These are phyloP conservation scores for Diadromus collaris DNA, from an alignment of 2,888 invertebrate species.

Conservation along the genomic window DNA sequence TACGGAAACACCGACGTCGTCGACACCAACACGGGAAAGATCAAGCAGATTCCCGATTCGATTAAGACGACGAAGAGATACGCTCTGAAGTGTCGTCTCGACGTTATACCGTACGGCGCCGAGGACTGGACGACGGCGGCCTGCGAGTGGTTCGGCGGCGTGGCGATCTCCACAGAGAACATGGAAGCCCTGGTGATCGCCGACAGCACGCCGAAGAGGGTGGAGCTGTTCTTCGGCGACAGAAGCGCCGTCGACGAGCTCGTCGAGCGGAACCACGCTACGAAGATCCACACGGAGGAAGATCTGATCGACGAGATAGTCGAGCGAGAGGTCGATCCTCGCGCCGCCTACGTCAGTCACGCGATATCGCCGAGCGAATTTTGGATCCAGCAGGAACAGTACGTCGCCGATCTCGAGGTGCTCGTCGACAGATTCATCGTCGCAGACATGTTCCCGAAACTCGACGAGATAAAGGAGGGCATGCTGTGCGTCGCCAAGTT, in stretches of 20 bases:
- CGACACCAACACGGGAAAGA: constrained; percentile 83
- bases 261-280: constrained; percentile 69
- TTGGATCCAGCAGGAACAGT: constrained; percentile 87
- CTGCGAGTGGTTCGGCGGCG: constrained; percentile 81
- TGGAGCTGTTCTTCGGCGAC: constrained; percentile 78
- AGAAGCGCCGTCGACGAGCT: constrained; percentile 72
- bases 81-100: constrained; percentile 85
- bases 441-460: constrained; percentile 81
- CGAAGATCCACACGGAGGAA: constrained; percentile 66
- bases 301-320: constrained; percentile 71
- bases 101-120: constrained; percentile 84
- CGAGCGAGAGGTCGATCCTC: constrained; percentile 78
- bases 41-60: constrained; percentile 84
- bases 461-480: constrained; percentile 83
- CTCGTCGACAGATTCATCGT: constrained; percentile 83
- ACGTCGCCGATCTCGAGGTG: constrained; percentile 82
- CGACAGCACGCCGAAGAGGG: constrained; percentile 72
- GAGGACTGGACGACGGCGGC: constrained; percentile 86
- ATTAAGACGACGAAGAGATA: constrained; percentile 82
- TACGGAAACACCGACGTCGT: constrained; percentile 90
- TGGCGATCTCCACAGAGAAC: constrained; percentile 54
- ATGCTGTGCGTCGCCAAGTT: constrained; percentile 85
- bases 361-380: constrained; percentile 87
- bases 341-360: constrained; percentile 85
- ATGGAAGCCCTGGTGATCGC: constrained; percentile 73